phyloP scores from a whole-genome alignment of 2,888 invertebrate genomes.

The Marasmarcha lunaedactyla region DNA sequence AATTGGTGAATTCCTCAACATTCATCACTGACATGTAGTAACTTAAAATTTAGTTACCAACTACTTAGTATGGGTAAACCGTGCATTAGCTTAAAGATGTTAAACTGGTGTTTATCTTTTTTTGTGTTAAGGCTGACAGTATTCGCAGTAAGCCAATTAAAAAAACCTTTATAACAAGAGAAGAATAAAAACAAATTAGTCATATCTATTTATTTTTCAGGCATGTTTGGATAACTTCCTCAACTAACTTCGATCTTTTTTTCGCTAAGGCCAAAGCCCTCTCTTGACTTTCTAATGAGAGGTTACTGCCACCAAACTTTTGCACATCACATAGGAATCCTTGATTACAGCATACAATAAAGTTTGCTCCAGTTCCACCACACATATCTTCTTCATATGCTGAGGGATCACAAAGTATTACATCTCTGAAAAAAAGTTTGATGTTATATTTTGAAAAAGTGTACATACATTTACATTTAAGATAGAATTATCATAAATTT shows the following conservation, averaged over 20 bases:
- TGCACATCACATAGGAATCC: conserved; percentile 75
- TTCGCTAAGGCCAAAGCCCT: conserved; percentile 73
- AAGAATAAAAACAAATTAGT: not conserved
- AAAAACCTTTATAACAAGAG: no score
- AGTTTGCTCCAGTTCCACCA: conserved; percentile 68
- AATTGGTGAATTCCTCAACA: no score
- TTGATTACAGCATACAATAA: conserved; percentile 76
- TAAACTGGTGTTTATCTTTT: no score
- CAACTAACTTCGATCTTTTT: conserved; percentile 64
- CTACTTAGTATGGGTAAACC: no score
- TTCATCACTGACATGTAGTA: no score
- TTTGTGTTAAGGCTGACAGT: no score
- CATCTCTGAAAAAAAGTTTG: conserved; percentile 61
- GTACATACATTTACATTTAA: not conserved
- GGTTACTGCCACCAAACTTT: conserved; percentile 80
- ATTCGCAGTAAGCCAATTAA: no score
- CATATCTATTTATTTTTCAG: conserved; percentile 24
- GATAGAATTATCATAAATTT: no score
- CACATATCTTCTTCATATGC: conserved; percentile 85
- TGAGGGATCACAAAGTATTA: conserved; percentile 82
- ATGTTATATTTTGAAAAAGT: conserved; percentile 6
- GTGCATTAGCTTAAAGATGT: no score
- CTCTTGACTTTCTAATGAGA: conserved; percentile 68
- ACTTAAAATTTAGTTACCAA: no score
- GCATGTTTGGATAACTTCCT: conserved; percentile 44